phyloP scores from a whole-genome alignment of 2,797 vertebrate genomes.

The Falco berigora region DNA sequence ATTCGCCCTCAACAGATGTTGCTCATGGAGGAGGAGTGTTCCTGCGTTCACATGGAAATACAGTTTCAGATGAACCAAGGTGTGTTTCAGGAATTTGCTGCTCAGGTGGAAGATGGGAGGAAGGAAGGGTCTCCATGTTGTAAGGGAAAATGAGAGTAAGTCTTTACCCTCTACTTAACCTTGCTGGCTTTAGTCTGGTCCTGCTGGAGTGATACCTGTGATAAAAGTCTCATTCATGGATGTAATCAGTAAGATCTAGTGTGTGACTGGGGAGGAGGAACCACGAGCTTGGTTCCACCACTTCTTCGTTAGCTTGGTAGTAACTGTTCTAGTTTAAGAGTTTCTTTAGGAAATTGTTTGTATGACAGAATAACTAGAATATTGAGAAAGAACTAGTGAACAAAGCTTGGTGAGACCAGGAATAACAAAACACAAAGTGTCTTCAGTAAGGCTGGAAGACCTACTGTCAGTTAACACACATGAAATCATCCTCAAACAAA shows the following conservation, averaged over 20 bases:
- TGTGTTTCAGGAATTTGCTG: background rate
- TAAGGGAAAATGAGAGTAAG: background rate
- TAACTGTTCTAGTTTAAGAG: background rate
- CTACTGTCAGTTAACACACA: rapidly evolving
- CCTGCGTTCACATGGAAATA: background rate
- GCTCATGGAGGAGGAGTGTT: background rate
- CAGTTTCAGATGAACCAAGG: background rate
- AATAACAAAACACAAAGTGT: background rate
- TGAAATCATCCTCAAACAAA: background rate
- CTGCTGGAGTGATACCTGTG: background rate
- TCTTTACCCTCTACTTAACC: background rate
- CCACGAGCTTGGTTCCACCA: background rate
- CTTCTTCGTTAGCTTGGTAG: background rate
- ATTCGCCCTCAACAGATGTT: rapidly evolving
- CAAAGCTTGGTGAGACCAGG: background rate
- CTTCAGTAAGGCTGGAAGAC: background rate
- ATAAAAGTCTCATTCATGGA: background rate
- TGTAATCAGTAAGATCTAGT: background rate
- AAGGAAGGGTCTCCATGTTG: background rate
- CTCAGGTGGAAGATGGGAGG: background rate
- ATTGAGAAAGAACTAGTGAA: background rate
- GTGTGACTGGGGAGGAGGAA: background rate
- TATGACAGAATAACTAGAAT: background rate
- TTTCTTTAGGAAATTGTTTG: background rate
- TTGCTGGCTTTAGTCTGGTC: background rate